These are phyloP conservation scores for Philaenus spumarius DNA, from an alignment of 1,140 invertebrate species.

Conservation along the genomic window DNA sequence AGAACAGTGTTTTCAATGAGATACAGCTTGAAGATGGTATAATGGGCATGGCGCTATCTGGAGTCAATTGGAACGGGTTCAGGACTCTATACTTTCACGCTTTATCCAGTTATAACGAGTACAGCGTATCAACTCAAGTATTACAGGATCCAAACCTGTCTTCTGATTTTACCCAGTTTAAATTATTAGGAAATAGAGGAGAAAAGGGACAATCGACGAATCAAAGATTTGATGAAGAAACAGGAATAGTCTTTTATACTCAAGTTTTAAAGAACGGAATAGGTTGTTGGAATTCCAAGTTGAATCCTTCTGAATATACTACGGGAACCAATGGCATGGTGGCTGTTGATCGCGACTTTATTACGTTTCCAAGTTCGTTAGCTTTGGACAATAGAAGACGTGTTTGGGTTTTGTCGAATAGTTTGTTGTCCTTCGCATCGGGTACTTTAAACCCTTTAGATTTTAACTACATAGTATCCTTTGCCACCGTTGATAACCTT, in stretches of 20 bases:
- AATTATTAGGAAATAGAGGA: constrained; percentile 53
- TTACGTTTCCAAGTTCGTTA: too few species aligned
- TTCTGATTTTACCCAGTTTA: constrained; percentile 54
- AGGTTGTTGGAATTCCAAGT: constrained; percentile 67
- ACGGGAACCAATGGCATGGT: too few species aligned
- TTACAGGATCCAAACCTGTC: constrained; percentile 57
- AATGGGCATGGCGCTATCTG: constrained; percentile 66
- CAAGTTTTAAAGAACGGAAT: constrained; percentile 71
- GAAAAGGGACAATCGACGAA: constrained; percentile 59
- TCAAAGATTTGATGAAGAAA: constrained; percentile 58
- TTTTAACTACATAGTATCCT: too few species aligned
- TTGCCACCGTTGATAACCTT: too few species aligned
- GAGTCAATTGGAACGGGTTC: constrained; percentile 53
- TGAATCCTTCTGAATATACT: constrained; percentile 21
- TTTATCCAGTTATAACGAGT: constrained; percentile 64
- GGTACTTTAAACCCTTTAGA: too few species aligned
- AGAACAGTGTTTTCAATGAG: too few species aligned
- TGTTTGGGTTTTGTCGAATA: too few species aligned
- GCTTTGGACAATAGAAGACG: too few species aligned
- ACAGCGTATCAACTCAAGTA: constrained; percentile 64
- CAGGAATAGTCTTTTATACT: constrained; percentile 64
- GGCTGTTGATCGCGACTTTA: too few species aligned
- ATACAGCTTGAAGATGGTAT: constrained; percentile 52
- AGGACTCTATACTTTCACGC: constrained; percentile 69
- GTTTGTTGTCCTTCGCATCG: too few species aligned